Conservation (phyloP, 1,140 invertebrate genomes). For the Drosophila kanapiae region DNA sequence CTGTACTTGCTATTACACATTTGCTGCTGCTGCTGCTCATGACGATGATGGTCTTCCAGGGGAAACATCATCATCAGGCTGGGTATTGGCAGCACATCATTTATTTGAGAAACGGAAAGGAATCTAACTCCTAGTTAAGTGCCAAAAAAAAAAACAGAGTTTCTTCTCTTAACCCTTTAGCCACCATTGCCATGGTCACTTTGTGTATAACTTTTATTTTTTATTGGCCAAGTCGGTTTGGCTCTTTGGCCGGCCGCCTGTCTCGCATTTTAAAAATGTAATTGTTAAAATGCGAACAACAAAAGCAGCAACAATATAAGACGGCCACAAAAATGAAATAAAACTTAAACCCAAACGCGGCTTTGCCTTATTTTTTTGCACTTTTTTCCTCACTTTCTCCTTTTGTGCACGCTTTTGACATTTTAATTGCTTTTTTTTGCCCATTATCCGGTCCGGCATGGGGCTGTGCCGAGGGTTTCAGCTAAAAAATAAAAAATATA, state of each 20-base stretch:
- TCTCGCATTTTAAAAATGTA: constrained; percentile 66
- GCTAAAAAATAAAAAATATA: constrained; percentile 7
- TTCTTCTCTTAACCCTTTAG: neutral
- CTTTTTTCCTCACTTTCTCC: constrained; percentile 79
- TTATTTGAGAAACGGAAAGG: constrained; percentile 6
- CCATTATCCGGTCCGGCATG: constrained; percentile 61
- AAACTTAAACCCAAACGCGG: constrained; percentile 32
- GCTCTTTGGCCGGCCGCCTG: neutral
- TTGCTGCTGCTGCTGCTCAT: constrained; percentile 5
- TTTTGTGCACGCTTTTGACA: constrained; percentile 83
- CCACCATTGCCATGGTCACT: constrained; percentile 48
- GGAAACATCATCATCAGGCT: neutral
- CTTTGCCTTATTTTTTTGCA: constrained; percentile 52
- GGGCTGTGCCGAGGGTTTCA: constrained; percentile 5
- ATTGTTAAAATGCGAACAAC: constrained; percentile 72
- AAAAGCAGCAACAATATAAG: constrained; percentile 27
- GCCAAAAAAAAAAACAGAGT: no score
- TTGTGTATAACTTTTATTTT: constrained; percentile 21
- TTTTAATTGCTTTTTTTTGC: constrained; percentile 80
- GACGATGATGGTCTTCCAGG: neutral
- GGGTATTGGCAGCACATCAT: constrained; percentile 8
- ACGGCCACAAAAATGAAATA: constrained; percentile 40
- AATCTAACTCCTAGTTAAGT: constrained; percentile 21
- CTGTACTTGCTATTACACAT: constrained; percentile 51
- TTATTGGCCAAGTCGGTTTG: neutral